Evolutionary conservation across 2,113 vertebrate genomes (phyloP).

Genomic region (Emydocephalus ijimae): DNA sequence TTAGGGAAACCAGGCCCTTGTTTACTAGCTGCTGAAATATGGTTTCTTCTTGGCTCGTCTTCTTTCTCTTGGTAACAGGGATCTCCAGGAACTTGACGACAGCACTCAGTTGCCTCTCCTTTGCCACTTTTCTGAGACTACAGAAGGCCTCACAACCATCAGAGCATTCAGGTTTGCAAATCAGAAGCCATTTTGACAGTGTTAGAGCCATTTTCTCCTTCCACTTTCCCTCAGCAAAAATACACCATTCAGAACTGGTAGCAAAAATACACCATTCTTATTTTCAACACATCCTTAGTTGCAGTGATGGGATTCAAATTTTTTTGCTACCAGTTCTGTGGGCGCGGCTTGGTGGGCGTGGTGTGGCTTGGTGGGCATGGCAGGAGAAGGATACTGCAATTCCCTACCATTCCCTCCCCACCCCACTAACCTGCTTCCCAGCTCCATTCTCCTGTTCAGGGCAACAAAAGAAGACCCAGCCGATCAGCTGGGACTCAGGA

Average conservation of each 20-base stretch:
- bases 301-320: no score
- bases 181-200: background rate
- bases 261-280: background rate
- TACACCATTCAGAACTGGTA: no score
- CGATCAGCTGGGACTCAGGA: no score
- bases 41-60: background rate
- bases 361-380: no score
- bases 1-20: background rate
- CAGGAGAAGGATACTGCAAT: no score
- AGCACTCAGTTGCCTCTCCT: slow-evolving; percentile 94
- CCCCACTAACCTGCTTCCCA: no score
- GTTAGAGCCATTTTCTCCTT: background rate
- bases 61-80: slow-evolving; percentile 66
- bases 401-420: no score
- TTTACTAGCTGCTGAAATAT: background rate
- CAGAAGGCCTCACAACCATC: slow-evolving; percentile 95
- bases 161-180: slow-evolving; percentile 85
- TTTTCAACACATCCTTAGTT: background rate
- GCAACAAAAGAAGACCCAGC: no score
- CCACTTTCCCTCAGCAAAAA: background rate
- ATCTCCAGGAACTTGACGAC: slow-evolving; percentile 95
- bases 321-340: no score
- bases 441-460: no score
- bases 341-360: no score
- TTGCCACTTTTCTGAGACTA: slow-evolving; percentile 97